phyloP scores from a whole-genome alignment of 2,113 vertebrate species.

The Misgurnus mizolepis region DNA sequence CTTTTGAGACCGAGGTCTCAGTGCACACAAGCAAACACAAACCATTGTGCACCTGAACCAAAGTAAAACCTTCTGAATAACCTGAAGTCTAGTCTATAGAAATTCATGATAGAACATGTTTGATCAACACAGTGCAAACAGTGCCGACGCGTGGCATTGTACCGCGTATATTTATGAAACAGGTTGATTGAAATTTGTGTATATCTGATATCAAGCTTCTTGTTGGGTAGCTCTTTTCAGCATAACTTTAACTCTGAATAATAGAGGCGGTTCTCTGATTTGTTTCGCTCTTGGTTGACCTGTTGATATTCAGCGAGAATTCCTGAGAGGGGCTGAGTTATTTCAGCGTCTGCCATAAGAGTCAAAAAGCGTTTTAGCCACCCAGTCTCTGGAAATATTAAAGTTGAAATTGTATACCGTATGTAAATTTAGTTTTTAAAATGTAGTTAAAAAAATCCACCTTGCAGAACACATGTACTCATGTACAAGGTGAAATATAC shows the following conservation, averaged over 20 bases:
- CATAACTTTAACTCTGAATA: slow-evolving; percentile 61
- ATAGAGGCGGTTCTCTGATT: slow-evolving; percentile 77
- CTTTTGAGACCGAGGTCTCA: slow-evolving; percentile 76
- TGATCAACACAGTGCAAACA: slow-evolving; percentile 68
- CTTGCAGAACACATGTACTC: too few relatives aligned
- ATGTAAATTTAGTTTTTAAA: too few relatives aligned
- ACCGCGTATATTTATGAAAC: slow-evolving; percentile 53
- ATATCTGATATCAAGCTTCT: slow-evolving; percentile 28
- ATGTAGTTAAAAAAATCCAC: too few relatives aligned
- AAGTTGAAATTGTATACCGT: too few relatives aligned
- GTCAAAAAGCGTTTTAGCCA: too few relatives aligned
- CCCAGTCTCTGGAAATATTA: too few relatives aligned
- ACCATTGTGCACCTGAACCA: slow-evolving; percentile 70
- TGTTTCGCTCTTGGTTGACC: slow-evolving; percentile 69
- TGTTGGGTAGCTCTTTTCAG: slow-evolving; percentile 49
- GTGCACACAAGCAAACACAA: slow-evolving; percentile 72
- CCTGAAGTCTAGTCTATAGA: slow-evolving; percentile 76
- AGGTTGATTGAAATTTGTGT: background rate
- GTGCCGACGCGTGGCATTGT: slow-evolving; percentile 71
- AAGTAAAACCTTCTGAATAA: slow-evolving; percentile 80
- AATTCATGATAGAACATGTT: slow-evolving; percentile 80
- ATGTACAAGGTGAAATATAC: too few relatives aligned
- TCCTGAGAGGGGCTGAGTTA: background rate
- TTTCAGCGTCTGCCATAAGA: too few relatives aligned
- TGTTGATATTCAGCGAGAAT: slow-evolving; percentile 33